Evolutionary conservation across 1,140 invertebrate genomes (phyloP).

Genomic region (Wasmannia auropunctata): DNA sequence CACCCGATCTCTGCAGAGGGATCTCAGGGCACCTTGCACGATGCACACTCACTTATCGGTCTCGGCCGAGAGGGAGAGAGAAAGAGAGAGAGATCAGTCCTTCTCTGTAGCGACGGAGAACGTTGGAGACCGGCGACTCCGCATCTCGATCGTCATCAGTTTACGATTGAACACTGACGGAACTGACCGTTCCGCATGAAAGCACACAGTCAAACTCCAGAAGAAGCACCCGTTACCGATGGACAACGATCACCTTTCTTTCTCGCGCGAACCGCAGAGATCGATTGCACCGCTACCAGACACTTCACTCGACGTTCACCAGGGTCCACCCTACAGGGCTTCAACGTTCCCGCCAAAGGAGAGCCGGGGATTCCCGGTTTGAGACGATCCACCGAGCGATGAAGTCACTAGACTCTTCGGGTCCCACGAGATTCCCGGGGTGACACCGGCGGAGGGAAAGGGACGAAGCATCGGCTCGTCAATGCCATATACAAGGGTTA

Average conservation of each 20-base stretch:
- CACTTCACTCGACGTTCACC: conserved; percentile 42
- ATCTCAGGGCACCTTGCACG: not conserved
- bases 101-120: not conserved
- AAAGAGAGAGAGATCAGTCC: conserved; percentile 23
- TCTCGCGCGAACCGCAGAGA: conserved; percentile 9
- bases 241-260: conserved; percentile 18
- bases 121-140: not conserved
- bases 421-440: conserved; percentile 33
- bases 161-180: not conserved
- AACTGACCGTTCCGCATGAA: not conserved
- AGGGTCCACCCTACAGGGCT: not conserved
- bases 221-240: not conserved
- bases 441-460: conserved; percentile 31
- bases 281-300: conserved; percentile 33
- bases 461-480: conserved; percentile 12
- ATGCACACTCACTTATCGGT: not conserved
- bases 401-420: conserved; percentile 22
- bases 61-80: no score
- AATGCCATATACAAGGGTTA: conserved; percentile 35
- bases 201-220: not conserved
- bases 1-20: not conserved
- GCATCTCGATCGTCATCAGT: conserved; percentile 38
- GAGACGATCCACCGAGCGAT: conserved; percentile 7
- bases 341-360: conserved; percentile 30
- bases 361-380: not conserved